Conservation (phyloP, 2,888 invertebrate genomes). For the Stictocephala bisonia region DNA sequence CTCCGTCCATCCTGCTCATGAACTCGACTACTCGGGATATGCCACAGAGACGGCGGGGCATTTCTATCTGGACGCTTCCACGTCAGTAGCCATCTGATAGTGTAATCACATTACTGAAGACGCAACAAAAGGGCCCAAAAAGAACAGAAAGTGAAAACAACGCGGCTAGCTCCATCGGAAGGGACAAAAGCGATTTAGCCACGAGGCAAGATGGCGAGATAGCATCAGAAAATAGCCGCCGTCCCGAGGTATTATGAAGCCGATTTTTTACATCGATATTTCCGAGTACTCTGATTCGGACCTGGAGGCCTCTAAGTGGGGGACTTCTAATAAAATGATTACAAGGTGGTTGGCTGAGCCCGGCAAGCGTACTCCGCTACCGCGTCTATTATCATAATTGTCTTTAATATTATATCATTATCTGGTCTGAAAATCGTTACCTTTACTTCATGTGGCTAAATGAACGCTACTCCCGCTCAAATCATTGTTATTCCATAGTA, state of each 20-base stretch:
- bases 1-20: too few species aligned
- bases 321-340: conserved; percentile 46
- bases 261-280: conserved; percentile 47
- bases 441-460: conserved; percentile 38
- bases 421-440: conserved; percentile 30
- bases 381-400: conserved; percentile 41
- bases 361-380: neutral
- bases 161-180: neutral
- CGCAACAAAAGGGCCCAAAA: conserved; percentile 38
- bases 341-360: conserved; percentile 28
- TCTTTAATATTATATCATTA: conserved; percentile 45
- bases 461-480: conserved; percentile 7
- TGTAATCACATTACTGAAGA: conserved; percentile 38
- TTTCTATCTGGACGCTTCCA: too few species aligned
- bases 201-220: conserved; percentile 37
- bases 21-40: too few species aligned
- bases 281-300: conserved; percentile 39
- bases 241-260: conserved; percentile 40
- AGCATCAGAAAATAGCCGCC: conserved; percentile 42
- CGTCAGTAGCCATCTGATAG: conserved; percentile 32
- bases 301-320: conserved; percentile 6
- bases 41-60: too few species aligned
- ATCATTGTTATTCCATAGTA: conserved; percentile 31
- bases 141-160: conserved; percentile 55
- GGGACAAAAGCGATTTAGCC: conserved; percentile 42